Evolutionary conservation across 2,797 vertebrate species (phyloP).

Genomic region (Triplophysa yarkandensis): DNA sequence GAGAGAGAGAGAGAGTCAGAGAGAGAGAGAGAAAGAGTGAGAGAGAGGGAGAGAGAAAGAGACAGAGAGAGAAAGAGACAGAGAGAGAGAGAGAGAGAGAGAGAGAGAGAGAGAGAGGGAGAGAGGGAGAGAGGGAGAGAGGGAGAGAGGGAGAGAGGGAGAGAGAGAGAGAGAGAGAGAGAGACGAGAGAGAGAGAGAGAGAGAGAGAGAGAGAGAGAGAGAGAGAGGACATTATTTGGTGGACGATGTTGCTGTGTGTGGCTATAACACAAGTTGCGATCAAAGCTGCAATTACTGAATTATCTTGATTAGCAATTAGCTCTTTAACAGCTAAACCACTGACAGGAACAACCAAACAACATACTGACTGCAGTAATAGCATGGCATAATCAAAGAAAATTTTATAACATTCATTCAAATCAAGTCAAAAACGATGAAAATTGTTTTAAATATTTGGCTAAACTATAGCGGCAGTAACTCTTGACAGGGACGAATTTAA

Average conservation of each 20-base stretch:
- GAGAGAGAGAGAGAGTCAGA: neutral
- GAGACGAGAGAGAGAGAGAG: constrained; percentile 40
- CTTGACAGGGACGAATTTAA: no score
- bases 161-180: neutral
- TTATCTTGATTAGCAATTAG: constrained; percentile 36
- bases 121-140: neutral
- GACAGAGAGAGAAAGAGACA: constrained; percentile 27
- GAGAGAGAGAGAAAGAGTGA: neutral
- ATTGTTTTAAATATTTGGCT: no score
- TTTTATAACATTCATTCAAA: no score
- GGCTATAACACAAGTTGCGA: constrained; percentile 28
- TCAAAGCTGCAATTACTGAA: constrained; percentile 45
- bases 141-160: neutral
- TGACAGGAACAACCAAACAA: no score
- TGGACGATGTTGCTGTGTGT: neutral
- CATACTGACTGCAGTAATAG: no score
- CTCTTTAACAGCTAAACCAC: constrained; percentile 22
- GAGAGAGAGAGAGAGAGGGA: constrained; percentile 17
- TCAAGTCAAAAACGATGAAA: no score
- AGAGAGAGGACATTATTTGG: neutral
- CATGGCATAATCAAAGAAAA: no score
- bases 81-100: constrained; percentile 9
- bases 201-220: neutral
- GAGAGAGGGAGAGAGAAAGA: constrained; percentile 42
- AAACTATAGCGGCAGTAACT: no score